Conservation (phyloP, 2,113 vertebrate genomes). For the Boleophthalmus pectinirostris region DNA sequence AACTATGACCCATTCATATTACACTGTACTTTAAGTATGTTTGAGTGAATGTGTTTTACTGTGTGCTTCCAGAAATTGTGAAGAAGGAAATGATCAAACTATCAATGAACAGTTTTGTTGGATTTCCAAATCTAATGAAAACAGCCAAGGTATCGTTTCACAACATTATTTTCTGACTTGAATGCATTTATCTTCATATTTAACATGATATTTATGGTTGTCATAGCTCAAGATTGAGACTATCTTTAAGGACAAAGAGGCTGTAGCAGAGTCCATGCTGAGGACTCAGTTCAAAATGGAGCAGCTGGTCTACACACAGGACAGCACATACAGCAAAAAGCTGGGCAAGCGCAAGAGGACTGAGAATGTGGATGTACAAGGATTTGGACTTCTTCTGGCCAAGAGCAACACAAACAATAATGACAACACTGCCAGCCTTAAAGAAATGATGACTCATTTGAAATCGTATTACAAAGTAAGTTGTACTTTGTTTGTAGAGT, state of each 20-base stretch:
- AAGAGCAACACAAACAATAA: accelerated
- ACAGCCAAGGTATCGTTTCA: conserved; percentile 53
- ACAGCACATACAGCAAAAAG: conserved; percentile 62
- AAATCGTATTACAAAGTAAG: conserved; percentile 62
- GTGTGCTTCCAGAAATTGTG: conserved; percentile 48
- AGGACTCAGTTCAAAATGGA: conserved; percentile 85
- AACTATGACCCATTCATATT: neutral
- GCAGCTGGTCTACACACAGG: conserved; percentile 82
- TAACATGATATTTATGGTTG: neutral
- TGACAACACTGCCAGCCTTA: conserved; percentile 14
- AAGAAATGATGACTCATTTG: conserved; percentile 60
- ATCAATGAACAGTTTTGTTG: conserved; percentile 56
- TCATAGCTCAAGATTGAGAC: conserved; percentile 76
- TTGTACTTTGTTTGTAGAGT: neutral
- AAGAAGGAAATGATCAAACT: conserved; percentile 51
- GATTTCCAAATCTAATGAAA: conserved; percentile 67
- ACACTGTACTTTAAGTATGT: neutral
- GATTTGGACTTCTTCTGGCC: no score
- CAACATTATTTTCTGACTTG: neutral
- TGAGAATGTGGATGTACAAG: accelerated
- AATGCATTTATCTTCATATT: neutral
- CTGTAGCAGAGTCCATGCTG: conserved; percentile 65
- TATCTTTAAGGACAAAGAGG: conserved; percentile 65
- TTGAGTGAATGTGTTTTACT: neutral
- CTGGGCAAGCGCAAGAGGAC: conserved; percentile 34